A percentile compares a stretch with the other conserved stretches of the same genome.
phyloP scores from a whole-genome alignment of 2,113 vertebrate species.

The Montifringilla adamsi region DNA sequence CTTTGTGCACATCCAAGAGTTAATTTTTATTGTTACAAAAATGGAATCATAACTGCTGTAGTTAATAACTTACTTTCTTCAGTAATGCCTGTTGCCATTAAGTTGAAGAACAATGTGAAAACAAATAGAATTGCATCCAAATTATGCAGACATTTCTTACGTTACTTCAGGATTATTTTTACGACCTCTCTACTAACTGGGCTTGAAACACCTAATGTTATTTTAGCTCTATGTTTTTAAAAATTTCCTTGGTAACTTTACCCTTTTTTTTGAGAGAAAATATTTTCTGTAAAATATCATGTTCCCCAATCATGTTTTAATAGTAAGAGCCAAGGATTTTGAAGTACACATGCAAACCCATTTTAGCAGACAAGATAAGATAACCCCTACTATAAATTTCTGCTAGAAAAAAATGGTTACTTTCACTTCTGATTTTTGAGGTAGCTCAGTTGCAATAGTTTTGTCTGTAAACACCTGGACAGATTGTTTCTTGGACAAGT shows the following conservation, averaged over 20 bases:
- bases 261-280: background rate
- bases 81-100: background rate
- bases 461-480: background rate
- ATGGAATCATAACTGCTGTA: background rate
- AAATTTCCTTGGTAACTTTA: background rate
- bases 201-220: background rate
- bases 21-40: background rate
- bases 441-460: background rate
- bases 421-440: background rate
- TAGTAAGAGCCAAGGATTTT: background rate
- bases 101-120: background rate
- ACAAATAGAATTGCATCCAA: background rate
- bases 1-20: background rate
- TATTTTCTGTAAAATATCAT: background rate
- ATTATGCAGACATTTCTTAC: conserved; percentile 3
- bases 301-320: background rate
- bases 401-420: background rate
- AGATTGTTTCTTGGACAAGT: background rate
- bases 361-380: background rate
- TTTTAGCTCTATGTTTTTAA: conserved; percentile 34
- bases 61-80: background rate
- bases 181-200: background rate
- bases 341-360: accelerated
- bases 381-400: background rate
- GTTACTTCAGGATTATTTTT: conserved; percentile 1